Conservation (phyloP, 1,140 invertebrate species). For the Trinorchestia longiramus region DNA sequence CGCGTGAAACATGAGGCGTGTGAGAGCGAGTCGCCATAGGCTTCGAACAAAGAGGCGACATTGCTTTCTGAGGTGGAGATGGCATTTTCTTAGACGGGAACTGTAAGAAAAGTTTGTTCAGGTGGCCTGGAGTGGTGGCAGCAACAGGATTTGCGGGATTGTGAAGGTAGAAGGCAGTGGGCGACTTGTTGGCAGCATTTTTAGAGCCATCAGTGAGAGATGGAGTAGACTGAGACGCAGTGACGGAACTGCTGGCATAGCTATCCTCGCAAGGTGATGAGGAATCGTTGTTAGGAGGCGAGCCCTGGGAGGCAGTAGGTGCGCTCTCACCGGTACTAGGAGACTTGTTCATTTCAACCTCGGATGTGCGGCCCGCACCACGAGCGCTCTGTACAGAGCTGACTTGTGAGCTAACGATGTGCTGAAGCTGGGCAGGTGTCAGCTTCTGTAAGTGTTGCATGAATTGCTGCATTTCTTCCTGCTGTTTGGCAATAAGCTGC, state of each 20-base stretch:
- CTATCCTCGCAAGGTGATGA: conserved; percentile 35
- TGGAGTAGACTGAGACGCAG: conserved; percentile 19
- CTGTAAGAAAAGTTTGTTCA: conserved; percentile 40
- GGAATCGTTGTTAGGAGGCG: background rate
- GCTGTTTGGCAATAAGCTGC: conserved; percentile 38
- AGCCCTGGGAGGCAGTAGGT: background rate
- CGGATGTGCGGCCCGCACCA: background rate
- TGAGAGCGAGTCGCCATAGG: background rate
- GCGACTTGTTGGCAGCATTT: conserved; percentile 13
- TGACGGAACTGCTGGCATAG: conserved; percentile 44
- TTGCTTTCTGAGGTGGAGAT: conserved; percentile 31
- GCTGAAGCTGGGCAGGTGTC: conserved; percentile 28
- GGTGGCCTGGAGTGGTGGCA: conserved; percentile 34
- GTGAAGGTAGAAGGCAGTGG: conserved; percentile 26
- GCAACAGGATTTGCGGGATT: conserved; percentile 14
- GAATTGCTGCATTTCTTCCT: conserved; percentile 46
- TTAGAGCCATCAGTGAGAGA: background rate
- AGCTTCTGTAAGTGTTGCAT: conserved; percentile 48
- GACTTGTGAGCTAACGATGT: conserved; percentile 25
- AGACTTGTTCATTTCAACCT: conserved; percentile 1
- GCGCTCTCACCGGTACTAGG: conserved; percentile 4
- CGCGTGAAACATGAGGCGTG: background rate
- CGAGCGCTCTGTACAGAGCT: conserved; percentile 28
- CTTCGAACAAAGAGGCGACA: background rate
- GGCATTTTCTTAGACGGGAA: conserved; percentile 26